phyloP scores from a whole-genome alignment of 2,888 invertebrate genomes.

The Sarcophaga carnaria region DNA sequence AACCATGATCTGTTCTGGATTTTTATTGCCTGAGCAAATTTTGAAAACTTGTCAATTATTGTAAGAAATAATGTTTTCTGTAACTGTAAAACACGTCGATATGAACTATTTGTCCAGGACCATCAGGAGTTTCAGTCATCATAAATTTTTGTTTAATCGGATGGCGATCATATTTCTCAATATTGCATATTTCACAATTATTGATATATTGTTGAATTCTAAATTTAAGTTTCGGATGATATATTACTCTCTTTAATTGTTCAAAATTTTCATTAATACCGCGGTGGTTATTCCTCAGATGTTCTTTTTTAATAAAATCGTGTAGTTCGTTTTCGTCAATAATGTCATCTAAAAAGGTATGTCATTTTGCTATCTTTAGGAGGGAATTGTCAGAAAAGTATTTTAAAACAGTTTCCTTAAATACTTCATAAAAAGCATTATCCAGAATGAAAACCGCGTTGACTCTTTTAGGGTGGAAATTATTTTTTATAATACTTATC shows the following conservation, averaged over 20 bases:
- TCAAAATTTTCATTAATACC: slow-evolving; percentile 10
- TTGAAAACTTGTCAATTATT: no score
- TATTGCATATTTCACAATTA: slow-evolving; percentile 8
- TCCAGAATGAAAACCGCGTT: neutral
- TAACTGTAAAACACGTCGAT: neutral
- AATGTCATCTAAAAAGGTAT: neutral
- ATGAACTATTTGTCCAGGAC: no score
- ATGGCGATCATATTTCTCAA: neutral
- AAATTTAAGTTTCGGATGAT: neutral
- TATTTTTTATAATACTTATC: slow-evolving; percentile 10
- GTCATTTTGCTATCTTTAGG: neutral
- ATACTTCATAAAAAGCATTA: neutral
- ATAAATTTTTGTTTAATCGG: no score
- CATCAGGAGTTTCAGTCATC: no score
- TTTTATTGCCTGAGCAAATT: no score
- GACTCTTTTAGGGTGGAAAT: slow-evolving; percentile 3
- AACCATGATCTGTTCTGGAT: no score
- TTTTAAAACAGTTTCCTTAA: no score
- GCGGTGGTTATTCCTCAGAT: neutral
- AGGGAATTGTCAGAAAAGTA: no score
- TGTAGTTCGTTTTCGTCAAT: neutral
- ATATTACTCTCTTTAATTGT: neutral
- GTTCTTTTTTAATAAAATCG: neutral
- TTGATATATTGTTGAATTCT: neutral
- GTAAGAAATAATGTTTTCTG: neutral